phyloP scores from a whole-genome alignment of 2,797 vertebrate species.

The Catharus ustulatus region DNA sequence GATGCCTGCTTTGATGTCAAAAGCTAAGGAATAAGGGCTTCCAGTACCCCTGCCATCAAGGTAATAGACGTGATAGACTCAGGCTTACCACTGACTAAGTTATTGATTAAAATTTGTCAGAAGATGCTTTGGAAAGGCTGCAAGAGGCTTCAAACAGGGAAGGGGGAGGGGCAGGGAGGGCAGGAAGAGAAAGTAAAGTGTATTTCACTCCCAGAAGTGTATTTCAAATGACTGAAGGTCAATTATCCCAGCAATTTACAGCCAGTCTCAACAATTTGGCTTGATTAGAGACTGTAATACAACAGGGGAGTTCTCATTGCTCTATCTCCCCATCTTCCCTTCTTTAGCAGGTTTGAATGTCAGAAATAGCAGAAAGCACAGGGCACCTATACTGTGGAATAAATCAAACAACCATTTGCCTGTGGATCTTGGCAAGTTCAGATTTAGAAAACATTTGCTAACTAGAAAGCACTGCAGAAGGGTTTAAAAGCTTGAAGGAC shows the following conservation, averaged over 20 bases:
- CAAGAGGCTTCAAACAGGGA: neutral
- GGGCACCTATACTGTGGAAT: neutral
- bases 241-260: conserved; percentile 34
- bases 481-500: neutral
- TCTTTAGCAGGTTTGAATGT: neutral
- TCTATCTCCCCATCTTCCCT: neutral
- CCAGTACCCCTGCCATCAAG: conserved; percentile 3
- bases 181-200: neutral
- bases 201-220: conserved; percentile 17
- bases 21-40: neutral
- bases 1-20: conserved; percentile 1
- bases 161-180: rapidly evolving
- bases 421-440: neutral
- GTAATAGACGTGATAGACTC: conserved; percentile 30
- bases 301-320: neutral
- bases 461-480: neutral
- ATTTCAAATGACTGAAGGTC: conserved; percentile 24
- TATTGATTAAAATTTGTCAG: conserved; percentile 49
- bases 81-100: conserved; percentile 42
- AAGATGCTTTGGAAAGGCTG: conserved; percentile 32
- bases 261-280: conserved; percentile 10
- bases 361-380: neutral
- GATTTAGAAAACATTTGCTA: neutral
- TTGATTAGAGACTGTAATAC: conserved; percentile 42
- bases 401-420: neutral